A percentile compares a stretch with the other conserved stretches of the same genome.
phyloP scores from a whole-genome alignment of 2,113 vertebrate species.

The Calyptomena viridis region DNA sequence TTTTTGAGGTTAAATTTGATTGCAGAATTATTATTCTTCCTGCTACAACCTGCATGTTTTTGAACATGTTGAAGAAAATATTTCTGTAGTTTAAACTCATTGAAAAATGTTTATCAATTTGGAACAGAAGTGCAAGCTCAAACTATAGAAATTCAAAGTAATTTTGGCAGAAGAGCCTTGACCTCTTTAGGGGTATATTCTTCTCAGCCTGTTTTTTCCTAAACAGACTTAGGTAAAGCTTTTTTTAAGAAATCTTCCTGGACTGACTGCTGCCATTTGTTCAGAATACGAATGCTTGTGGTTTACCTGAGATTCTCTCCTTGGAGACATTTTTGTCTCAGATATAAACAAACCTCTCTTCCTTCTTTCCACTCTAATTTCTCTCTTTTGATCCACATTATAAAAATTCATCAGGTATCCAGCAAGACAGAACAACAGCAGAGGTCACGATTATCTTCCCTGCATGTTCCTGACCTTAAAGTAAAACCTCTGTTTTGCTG shows the following conservation, averaged over 20 bases:
- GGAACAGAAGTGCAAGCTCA: background rate
- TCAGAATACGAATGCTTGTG: background rate
- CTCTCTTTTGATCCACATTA: background rate
- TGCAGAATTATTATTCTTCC: background rate
- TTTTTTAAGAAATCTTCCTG: background rate
- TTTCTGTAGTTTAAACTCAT: background rate
- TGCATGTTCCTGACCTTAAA: background rate
- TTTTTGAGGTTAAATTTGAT: background rate
- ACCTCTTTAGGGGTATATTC: background rate
- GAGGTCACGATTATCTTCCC: background rate
- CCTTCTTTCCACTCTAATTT: background rate
- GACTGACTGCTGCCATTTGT: background rate
- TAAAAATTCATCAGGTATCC: background rate
- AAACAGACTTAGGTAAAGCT: background rate
- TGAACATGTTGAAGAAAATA: background rate
- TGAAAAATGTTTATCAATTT: background rate
- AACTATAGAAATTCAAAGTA: background rate
- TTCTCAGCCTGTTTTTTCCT: background rate
- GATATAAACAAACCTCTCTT: background rate
- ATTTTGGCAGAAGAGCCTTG: background rate
- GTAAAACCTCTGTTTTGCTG: background rate
- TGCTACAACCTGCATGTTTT: background rate
- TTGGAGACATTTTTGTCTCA: background rate
- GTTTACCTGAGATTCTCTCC: constrained; percentile 18
- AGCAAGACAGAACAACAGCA: background rate